A percentile compares a stretch with the other conserved stretches of the same genome.
These are phyloP conservation scores for Theropithecus gelada DNA, from an alignment of 2,113 vertebrate genomes.

Conservation along the genomic window DNA sequence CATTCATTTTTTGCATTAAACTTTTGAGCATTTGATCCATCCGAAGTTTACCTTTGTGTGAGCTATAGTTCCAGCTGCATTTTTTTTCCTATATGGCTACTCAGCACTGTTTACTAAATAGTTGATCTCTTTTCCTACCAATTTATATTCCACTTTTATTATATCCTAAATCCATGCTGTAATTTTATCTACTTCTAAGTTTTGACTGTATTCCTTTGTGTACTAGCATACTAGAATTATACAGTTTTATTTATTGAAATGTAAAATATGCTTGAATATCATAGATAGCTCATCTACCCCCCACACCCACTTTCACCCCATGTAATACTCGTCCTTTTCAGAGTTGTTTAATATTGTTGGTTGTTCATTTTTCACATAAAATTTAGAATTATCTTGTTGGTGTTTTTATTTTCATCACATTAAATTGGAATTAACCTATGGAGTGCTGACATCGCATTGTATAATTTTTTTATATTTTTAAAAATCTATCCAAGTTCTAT, in stretches of 20 bases:
- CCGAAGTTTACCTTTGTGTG: neutral
- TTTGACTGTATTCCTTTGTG: neutral
- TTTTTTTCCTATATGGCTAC: neutral
- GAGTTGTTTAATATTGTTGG: neutral
- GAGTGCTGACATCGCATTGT: neutral
- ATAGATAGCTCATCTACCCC: neutral
- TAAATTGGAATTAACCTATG: neutral
- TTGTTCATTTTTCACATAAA: neutral
- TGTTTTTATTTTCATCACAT: neutral
- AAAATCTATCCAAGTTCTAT: neutral
- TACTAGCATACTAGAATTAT: neutral
- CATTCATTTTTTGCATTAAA: neutral
- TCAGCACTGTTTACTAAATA: neutral
- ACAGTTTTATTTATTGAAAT: neutral
- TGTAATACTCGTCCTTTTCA: neutral
- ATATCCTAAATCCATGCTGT: neutral
- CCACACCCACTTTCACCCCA: accelerated
- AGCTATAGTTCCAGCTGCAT: neutral
- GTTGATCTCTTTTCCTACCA: neutral
- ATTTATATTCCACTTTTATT: neutral
- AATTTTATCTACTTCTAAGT: neutral
- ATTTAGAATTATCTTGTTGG: neutral
- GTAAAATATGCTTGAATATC: neutral
- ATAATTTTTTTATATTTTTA: neutral
- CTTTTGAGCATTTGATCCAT: neutral